Base-by-base conservation (phyloP, 2,113 vertebrate genomes). In the Uropsilus gracilis region DNA sequence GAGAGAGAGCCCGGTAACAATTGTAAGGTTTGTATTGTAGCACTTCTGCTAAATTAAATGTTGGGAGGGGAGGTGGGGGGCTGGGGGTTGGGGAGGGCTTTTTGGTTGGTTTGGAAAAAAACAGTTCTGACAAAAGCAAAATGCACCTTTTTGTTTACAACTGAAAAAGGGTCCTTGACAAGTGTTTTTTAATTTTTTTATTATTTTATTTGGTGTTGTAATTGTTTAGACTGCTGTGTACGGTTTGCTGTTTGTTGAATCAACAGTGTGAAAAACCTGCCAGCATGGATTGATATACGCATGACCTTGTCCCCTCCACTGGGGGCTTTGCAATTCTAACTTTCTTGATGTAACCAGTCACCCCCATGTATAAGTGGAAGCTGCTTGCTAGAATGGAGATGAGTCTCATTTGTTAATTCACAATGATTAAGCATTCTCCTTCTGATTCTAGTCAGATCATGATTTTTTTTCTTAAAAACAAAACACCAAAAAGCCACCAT, bases 141-240 rank as follows among this genome's bases (percentile, higher is more conserved):
- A 98, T 98, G 98, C 98, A 98, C 98, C 97, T 98, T 98, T 98
- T 98, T 98, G 96, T 98, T 98, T 98, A 98, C 98, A 98, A 99
- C 98, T 99, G 98, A 99, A 99, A 99, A 99, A 99, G 98, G 98
- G 98, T 99, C 98, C 98, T 98, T 98, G 98, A 98, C 98, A 76
- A 98, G 98, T 98, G 98, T 98, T 98, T 98, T 98, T 98, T 98
- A 97, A 98, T 98, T 98, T 98, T 98, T 97, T 98, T 98, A 96
- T 98, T 98, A 98, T 98, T 99, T 98, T 98, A 71, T 97, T 97
- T 98, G 98, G 98, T 99, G 98, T 98, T 98, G 98, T 99, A 98
- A 99, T 98, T 99, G 98, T 99, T 99, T 98, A 98, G 98, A 98
- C 97, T 98, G 98, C 98, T 99, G 98, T 99, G 98, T 99, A 98